Conservation (phyloP, 2,888 invertebrate species). For the Coenonympha glycerion region DNA sequence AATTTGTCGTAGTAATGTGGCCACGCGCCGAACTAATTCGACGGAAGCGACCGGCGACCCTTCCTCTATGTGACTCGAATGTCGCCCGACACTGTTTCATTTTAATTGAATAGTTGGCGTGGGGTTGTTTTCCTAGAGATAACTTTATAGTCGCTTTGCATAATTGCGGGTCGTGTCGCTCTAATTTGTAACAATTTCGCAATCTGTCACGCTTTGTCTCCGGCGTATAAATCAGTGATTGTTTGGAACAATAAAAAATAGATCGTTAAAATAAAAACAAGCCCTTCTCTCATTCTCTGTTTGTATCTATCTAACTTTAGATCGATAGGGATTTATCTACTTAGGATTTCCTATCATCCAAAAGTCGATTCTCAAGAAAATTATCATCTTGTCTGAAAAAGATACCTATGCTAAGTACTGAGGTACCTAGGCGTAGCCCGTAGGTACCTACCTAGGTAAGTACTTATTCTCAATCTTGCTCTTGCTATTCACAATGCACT, state of each 20-base stretch:
- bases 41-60: slow-evolving; percentile 64
- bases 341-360: too few species aligned
- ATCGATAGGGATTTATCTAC: too few species aligned
- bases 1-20: slow-evolving; percentile 74
- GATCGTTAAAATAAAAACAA: slow-evolving; percentile 28
- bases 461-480: too few species aligned
- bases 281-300: too few species aligned
- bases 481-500: too few species aligned
- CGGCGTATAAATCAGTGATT: slow-evolving; percentile 32
- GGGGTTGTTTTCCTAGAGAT: slow-evolving; percentile 72
- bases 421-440: too few species aligned
- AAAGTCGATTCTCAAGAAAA: too few species aligned
- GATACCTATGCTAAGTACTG: too few species aligned
- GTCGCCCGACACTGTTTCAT: slow-evolving; percentile 63
- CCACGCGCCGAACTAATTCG: slow-evolving; percentile 74
- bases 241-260: slow-evolving; percentile 33
- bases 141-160: slow-evolving; percentile 71
- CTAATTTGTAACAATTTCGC: slow-evolving; percentile 68
- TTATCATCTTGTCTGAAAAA: too few species aligned
- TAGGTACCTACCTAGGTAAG: too few species aligned
- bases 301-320: too few species aligned
- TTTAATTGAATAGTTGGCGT: slow-evolving; percentile 73
- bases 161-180: slow-evolving; percentile 62
- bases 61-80: slow-evolving; percentile 67
- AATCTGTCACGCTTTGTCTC: slow-evolving; percentile 61